phyloP scores from a whole-genome alignment of 1,140 invertebrate genomes.

The Halyomorpha halys region DNA sequence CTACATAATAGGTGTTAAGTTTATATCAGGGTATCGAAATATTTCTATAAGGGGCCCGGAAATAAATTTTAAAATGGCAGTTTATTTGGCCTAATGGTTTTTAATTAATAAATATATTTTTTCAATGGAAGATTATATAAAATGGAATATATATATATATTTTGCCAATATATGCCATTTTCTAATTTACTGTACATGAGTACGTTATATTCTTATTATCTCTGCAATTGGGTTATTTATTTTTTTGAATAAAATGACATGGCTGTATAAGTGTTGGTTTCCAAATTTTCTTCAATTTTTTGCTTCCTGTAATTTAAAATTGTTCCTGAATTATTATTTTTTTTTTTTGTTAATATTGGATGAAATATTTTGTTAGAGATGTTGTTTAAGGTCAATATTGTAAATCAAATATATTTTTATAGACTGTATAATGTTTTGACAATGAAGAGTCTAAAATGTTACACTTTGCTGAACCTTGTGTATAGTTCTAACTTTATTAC shows the following conservation, averaged over 20 bases:
- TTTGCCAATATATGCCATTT: conserved; percentile 1
- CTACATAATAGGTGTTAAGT: not conserved
- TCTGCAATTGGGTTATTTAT: conserved; percentile 12
- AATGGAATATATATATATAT: conserved; percentile 4
- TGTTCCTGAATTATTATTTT: not conserved
- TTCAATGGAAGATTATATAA: not conserved
- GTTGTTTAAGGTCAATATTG: conserved; percentile 2
- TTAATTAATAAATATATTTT: conserved; percentile 16
- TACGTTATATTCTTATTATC: conserved; percentile 6
- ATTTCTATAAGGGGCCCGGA: not conserved
- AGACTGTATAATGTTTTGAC: conserved; percentile 12
- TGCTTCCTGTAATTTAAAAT: not conserved
- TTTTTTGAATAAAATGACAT: conserved; percentile 2
- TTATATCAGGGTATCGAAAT: conserved; percentile 5
- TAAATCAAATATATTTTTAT: conserved; percentile 17
- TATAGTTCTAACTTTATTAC: conserved; percentile 2
- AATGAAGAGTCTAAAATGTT: conserved; percentile 12
- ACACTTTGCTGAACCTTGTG: not conserved
- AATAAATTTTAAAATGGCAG: conserved; percentile 6
- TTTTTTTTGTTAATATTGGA: not conserved
- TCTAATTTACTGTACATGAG: not conserved
- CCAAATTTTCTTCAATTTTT: not conserved
- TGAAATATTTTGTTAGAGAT: conserved; percentile 2
- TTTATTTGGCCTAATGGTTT: conserved; percentile 15
- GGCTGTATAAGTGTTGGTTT: conserved; percentile 2